Percentiles rank a stretch among this genome's conserved stretches.
Evolutionary conservation across 2,797 vertebrate species (phyloP).

Genomic region (Sylvilagus floridanus): DNA sequence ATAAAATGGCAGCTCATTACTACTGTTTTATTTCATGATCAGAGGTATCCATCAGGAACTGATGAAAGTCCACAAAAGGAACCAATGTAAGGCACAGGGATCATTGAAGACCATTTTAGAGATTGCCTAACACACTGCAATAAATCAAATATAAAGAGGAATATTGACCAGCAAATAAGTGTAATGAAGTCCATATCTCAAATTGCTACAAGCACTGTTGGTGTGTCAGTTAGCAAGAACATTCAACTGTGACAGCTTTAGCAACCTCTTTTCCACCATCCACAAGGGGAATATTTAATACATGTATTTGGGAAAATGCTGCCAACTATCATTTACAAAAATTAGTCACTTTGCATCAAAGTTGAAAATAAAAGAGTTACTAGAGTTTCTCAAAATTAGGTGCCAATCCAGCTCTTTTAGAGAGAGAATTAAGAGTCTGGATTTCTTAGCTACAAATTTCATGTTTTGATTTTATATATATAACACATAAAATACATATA

Average conservation of each 20-base stretch:
- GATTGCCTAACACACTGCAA: neutral
- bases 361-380: neutral
- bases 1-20: neutral
- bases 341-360: neutral
- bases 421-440: neutral
- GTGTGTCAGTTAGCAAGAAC: neutral
- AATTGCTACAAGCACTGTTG: neutral
- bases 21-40: neutral
- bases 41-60: neutral
- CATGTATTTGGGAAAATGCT: neutral
- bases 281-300: neutral
- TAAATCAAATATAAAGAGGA: neutral
- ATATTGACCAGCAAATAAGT: neutral
- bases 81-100: neutral
- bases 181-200: neutral
- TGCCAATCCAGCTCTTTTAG: neutral
- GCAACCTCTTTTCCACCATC: neutral
- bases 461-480: neutral
- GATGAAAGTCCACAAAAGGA: neutral
- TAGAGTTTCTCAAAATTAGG: conserved; percentile 17
- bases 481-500: too few species aligned
- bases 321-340: neutral
- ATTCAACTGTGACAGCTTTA: neutral
- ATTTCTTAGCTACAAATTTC: neutral
- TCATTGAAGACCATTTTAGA: too few species aligned